Evolutionary conservation across 2,113 vertebrate species (phyloP), one percentile per base, ranked within the genome.

Genomic region (Seriola aureovittata): DNA sequence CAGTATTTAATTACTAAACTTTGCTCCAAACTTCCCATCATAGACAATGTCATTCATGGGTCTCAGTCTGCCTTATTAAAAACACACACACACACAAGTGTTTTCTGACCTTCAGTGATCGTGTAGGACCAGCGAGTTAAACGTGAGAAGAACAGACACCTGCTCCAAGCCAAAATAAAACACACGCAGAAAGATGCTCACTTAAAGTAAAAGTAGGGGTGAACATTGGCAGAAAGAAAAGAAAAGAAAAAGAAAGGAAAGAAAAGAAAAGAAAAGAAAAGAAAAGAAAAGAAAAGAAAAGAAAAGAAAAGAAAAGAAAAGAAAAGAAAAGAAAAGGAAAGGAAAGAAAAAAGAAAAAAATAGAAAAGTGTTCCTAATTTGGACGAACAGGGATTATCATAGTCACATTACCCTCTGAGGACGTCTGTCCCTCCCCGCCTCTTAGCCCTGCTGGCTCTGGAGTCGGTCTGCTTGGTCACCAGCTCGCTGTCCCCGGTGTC

Each of bases 341-440:
- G 8, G 8, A 7, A 44, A 13, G 6, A 16, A 19, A 50, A 19
- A 8, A 50, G 5, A 63, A 46, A 52, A 69, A 55, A 0, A 5
- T 36, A 72, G 4, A 14, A 77, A 78, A 36, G 16, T 8, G 29
- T 40, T 38, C 23, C 8, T 19, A 77, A 75, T 71, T 54, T 52
- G 57, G 16, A 69, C 54, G 59, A 29, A 81, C 40, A 40, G 16
- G 42, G 46, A 84, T 79, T 57, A 78, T 79, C 12, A 55, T 13
- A 34, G 63, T 75, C 59, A 82, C 69, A 38, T 95, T 97, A 99
- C 98, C 98, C 97, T 95, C 97, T 97, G 32, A 99, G 97, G 29
- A 96, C 96, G 78, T 99, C 97, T 83, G 97, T 96, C 0, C 92
- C 94, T 67, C 97, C 97, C 91, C 96, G 94, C 92, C 98, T 95